Evolutionary conservation across 2,797 vertebrate genomes (phyloP).

Genomic region (Manis javanica): DNA sequence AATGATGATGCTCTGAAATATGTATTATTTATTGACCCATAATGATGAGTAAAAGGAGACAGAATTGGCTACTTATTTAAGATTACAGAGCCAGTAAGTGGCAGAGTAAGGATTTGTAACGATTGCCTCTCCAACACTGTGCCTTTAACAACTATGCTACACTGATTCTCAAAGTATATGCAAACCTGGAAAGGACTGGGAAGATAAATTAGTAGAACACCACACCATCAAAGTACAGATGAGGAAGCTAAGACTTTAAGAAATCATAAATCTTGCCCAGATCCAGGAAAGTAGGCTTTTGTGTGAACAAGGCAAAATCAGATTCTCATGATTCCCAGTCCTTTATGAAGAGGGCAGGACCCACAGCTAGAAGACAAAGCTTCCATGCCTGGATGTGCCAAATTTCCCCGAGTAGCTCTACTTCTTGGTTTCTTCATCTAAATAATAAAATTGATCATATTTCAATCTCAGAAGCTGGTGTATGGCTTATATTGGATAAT

Average conservation of each 20-base stretch:
- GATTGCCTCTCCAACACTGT: neutral
- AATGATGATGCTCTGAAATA: neutral
- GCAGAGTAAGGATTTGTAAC: neutral
- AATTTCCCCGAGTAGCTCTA: neutral
- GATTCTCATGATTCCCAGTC: neutral
- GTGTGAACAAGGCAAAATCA: neutral
- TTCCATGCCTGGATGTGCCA: neutral
- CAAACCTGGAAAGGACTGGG: neutral
- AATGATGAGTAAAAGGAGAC: neutral
- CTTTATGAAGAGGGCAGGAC: neutral
- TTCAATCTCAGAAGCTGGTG: neutral
- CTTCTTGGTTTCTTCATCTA: neutral
- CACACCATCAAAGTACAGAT: neutral
- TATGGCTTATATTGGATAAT: neutral
- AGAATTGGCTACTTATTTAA: neutral
- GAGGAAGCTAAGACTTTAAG: neutral
- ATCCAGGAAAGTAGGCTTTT: neutral
- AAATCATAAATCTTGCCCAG: neutral
- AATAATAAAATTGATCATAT: neutral
- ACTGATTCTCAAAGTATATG: neutral
- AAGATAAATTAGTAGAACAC: neutral
- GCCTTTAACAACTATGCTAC: neutral
- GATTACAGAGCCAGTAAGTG: neutral
- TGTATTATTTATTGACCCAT: neutral
- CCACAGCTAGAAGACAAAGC: neutral